Base-by-base conservation (phyloP, 2,113 vertebrate species). In the Caracal caracal region DNA sequence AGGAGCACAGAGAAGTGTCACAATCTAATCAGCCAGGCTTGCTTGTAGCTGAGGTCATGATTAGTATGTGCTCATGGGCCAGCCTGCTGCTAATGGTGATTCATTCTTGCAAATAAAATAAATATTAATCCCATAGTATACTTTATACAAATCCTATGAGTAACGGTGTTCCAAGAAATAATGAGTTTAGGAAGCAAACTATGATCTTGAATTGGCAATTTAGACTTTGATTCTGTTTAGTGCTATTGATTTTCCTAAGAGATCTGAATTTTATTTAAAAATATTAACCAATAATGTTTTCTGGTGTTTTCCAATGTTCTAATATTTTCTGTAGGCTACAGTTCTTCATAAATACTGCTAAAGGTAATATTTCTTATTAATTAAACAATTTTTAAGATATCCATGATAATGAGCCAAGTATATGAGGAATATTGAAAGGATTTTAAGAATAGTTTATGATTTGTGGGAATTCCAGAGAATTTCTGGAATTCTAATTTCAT, bases 21-120 rank as follows among this genome's bases (percentile, higher is more conserved):
- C 33, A 20, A 10, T 82, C 51, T 56, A 30, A 37, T 71, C 61
- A 79, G 49, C 15, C 20, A 35, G 30, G 10, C 33, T 47, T 79
- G 76, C 40, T 40, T 61, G 22, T 71, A 43, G 49, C 73, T 65
- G 33, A 86, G 15, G n/a, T 17, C 49, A 15, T n/a, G 70, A 22
- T 56, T 26, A 87, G 15, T 30, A 12, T 19, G 3, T 53, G 10
- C 88, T 86, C 24, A 17, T 68, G 5, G 68, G 37, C 43, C 76
- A 66, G 30, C 90, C 37, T 93, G 22, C 53, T 93, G 56, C 11
- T 56, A 70, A 26, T 24, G 24, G 51, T 85, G 73, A 68, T 17
- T 96, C 59, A 78, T 85, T 95, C 63, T 88, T 94, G 61, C 30
- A 71, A 87, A 81, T 24, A 83, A 94, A 78, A 93, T 35, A 76